phyloP scores from a whole-genome alignment of 2,113 vertebrate genomes.

The Sceloporus undulatus region DNA sequence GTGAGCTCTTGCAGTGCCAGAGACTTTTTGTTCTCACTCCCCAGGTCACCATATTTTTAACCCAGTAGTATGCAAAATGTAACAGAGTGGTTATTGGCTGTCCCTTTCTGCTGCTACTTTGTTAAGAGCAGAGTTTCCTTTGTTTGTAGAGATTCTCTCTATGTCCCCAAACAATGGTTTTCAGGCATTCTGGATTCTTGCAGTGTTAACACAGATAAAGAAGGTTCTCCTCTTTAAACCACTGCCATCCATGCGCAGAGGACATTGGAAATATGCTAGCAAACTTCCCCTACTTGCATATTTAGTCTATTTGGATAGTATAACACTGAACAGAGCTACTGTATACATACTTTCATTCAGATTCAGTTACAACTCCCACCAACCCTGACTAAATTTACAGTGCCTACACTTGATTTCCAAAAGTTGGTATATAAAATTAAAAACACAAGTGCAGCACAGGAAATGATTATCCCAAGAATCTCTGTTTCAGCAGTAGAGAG shows the following conservation, averaged over 20 bases:
- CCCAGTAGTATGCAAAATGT: too few relatives aligned
- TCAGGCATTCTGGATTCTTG: neutral
- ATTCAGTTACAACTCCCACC: neutral
- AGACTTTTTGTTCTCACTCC: too few relatives aligned
- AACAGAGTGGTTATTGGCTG: too few relatives aligned
- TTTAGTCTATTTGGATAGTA: neutral
- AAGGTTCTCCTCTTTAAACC: neutral
- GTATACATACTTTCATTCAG: neutral
- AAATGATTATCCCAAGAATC: slow-evolving; percentile 15
- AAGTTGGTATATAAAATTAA: neutral
- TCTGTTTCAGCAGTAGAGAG: neutral
- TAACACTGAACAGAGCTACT: neutral
- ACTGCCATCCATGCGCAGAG: too few relatives aligned
- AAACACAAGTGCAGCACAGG: neutral
- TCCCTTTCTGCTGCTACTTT: too few relatives aligned
- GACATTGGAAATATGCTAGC: too few relatives aligned
- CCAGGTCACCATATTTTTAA: too few relatives aligned
- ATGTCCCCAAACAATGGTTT: too few relatives aligned
- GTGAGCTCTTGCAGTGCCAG: too few relatives aligned
- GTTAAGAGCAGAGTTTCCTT: neutral
- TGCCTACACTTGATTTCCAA: neutral
- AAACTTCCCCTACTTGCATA: too few relatives aligned
- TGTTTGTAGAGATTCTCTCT: neutral
- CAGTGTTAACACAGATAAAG: neutral
- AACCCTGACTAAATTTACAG: neutral